These are phyloP conservation scores for Campylomormyrus tamandua DNA, from an alignment of 2,113 vertebrate species.

Conservation along the genomic window DNA sequence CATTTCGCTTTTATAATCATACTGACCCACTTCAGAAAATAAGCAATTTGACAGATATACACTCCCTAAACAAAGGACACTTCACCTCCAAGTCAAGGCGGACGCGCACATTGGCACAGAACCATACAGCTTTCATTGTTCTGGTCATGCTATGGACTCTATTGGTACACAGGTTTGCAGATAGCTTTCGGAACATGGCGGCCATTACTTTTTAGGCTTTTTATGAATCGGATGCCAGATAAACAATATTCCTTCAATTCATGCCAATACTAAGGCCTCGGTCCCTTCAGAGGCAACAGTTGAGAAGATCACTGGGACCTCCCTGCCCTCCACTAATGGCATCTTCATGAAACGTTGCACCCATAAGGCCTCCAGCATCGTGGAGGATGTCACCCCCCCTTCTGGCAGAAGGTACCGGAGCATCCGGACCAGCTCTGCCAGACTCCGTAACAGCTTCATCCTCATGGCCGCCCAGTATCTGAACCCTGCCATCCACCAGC, in stretches of 20 bases:
- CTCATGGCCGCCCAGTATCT: too few relatives aligned
- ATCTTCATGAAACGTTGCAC: too few relatives aligned
- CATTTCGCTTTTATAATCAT: neutral
- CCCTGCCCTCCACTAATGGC: neutral
- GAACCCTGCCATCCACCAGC: too few relatives aligned
- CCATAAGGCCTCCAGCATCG: too few relatives aligned
- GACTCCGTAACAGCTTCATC: too few relatives aligned
- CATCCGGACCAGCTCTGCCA: too few relatives aligned
- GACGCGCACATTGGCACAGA: neutral
- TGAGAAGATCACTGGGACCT: neutral
- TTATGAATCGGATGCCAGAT: neutral
- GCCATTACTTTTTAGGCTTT: neutral
- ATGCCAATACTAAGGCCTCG: neutral
- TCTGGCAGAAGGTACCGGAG: too few relatives aligned
- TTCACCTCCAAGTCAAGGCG: neutral
- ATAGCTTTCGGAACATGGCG: neutral
- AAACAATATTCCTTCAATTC: neutral
- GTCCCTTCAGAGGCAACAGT: neutral
- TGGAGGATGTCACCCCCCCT: too few relatives aligned
- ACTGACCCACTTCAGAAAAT: constrained; percentile 1
- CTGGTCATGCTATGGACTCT: neutral
- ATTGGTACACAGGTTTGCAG: neutral
- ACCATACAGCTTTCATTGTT: neutral
- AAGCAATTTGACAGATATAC: neutral
- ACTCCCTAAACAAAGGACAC: neutral